Evolutionary conservation across 1,140 invertebrate genomes (phyloP).

Genomic region (Formica exsecta): DNA sequence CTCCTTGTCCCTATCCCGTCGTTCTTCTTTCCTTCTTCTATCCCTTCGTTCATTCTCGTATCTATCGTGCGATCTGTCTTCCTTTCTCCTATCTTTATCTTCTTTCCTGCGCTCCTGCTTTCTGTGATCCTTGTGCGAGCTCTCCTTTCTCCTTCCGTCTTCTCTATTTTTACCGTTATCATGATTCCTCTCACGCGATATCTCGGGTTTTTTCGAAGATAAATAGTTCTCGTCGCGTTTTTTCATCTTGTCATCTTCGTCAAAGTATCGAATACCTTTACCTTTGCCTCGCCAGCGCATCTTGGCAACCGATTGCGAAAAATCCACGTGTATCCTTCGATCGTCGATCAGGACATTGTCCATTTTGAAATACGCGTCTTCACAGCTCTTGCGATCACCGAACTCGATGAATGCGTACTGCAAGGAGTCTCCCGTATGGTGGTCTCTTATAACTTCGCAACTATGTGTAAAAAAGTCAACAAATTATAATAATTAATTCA

Average conservation of each 20-base stretch:
- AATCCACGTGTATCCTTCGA: slow-evolving; percentile 99
- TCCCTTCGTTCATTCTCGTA: slow-evolving; percentile 56
- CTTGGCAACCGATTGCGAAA: slow-evolving; percentile 99
- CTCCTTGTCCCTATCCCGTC: slow-evolving; percentile 72
- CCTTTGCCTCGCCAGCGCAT: slow-evolving; percentile 95
- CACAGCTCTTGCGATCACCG: slow-evolving; percentile 97
- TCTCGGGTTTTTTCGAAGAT: slow-evolving; percentile 27
- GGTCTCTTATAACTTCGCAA: slow-evolving; percentile 99
- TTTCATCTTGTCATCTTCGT: slow-evolving; percentile 66
- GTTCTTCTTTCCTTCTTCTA: slow-evolving; percentile 51
- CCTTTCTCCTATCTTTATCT: slow-evolving; percentile 60
- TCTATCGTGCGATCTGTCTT: slow-evolving; percentile 31
- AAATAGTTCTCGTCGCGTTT: not conserved
- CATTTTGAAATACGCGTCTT: slow-evolving; percentile 99
- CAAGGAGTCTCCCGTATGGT: slow-evolving; percentile 96
- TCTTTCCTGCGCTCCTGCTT: slow-evolving; percentile 67
- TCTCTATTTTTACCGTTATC: slow-evolving; percentile 51
- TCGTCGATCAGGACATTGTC: slow-evolving; percentile 99
- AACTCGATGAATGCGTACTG: slow-evolving; percentile 99
- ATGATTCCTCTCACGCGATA: not conserved
- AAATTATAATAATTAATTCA: slow-evolving; percentile 52
- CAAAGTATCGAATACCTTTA: slow-evolving; percentile 86
- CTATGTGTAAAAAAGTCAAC: slow-evolving; percentile 82
- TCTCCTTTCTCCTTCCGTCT: slow-evolving; percentile 43
- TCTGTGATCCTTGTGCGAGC: slow-evolving; percentile 46